Base-by-base conservation (phyloP, 2,797 vertebrate species). In the Selene dorsalis region DNA sequence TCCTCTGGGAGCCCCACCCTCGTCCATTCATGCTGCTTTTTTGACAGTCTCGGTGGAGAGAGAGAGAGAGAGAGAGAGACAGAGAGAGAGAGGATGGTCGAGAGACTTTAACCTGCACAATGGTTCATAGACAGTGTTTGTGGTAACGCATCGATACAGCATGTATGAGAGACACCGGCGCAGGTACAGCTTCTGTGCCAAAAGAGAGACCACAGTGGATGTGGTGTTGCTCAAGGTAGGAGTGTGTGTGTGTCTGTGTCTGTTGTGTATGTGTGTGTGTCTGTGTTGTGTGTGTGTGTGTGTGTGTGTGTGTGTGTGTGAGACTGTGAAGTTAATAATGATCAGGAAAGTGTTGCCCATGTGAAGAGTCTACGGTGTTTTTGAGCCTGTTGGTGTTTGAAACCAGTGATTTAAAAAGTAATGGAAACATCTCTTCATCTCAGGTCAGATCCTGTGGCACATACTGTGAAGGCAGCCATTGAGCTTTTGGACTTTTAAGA, bases 141-240 rank as follows among this genome's bases (percentile, higher is more conserved):
- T 41, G 4, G 63, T 81, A 74, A 58, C 48, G 38, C 83, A 32
- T 63, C 4, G 52, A 61, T 28, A 61, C 93, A 93, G 85, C 84
- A 98, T 98, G 97, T 98, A 98, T 12, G 97, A 98, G 45, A 94
- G 97, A 76, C 96, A 97, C 92, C 96, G 93, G 91, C 93, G 96
- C 85, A 95, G 96, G 73, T 98, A 98, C 87, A 98, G 96, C 90
- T 94, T 98, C 79, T 97, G 96, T 59, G 94, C 96, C 88, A 97
- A 94, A 82, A 95, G 94, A 73, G 95, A 97, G 91, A 95, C 95
- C 74, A 88, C 95, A 4, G 96, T 96, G 80, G 96, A 97, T 65
- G 97, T 97, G 87, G 95, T 98, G 61, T 84, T 98, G 71, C 91
- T 98, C 68, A 97, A 98, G 97, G 97, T 98, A 96, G 67, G 94